These are phyloP conservation scores for Oreohelix idahoensis DNA, from an alignment of 1,140 invertebrate genomes.

Conservation along the genomic window DNA sequence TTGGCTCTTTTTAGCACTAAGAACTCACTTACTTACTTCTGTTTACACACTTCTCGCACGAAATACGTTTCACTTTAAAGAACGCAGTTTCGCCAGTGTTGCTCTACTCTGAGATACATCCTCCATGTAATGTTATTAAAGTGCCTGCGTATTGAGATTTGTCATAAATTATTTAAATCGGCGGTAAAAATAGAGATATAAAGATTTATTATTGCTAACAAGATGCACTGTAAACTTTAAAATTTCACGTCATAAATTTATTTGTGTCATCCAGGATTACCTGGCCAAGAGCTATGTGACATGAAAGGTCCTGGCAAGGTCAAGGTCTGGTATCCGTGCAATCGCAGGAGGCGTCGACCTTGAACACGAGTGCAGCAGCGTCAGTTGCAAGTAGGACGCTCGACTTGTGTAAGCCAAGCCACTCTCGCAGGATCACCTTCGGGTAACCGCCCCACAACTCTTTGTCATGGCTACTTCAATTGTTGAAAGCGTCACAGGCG, in stretches of 20 bases:
- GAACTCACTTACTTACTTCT: no score
- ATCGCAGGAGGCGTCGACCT: conserved; percentile 8
- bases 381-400: not conserved
- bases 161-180: no score
- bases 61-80: no score
- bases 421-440: not conserved
- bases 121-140: no score
- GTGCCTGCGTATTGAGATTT: no score
- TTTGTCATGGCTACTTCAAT: not conserved
- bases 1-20: no score
- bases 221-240: not conserved
- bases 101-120: no score
- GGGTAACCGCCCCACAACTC: not conserved
- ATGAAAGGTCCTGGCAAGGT: conserved; percentile 10
- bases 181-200: no score
- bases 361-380: not conserved
- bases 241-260: not conserved
- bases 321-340: conserved; percentile 13
- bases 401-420: not conserved
- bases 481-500: not conserved
- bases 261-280: not conserved
- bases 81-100: no score
- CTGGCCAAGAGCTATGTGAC: conserved; percentile 10
- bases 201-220: not conserved
- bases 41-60: no score